Base-by-base conservation (phyloP, 2,888 invertebrate genomes). In the Ormyrus pomaceus region DNA sequence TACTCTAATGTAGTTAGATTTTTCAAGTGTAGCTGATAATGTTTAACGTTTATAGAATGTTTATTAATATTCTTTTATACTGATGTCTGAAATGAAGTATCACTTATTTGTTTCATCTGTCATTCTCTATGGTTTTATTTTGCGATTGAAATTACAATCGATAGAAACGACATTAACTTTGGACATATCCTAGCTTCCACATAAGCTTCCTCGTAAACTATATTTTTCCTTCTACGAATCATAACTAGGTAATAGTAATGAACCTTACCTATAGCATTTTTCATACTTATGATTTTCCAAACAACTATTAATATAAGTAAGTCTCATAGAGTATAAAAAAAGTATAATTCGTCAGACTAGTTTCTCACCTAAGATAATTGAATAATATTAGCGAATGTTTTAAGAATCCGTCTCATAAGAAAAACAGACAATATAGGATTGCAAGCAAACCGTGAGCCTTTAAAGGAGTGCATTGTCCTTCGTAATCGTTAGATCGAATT, bases 401-500 rank as follows among this genome's bases (percentile, higher is more conserved):
- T 50, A 70, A 5, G 58, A 79, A 75, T 75, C 75, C 79, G 79
- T 79, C 79, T 79, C 65, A 75, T n/a, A 46, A 75, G 65, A 46
- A 79, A 53, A 59, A 48, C 78, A 71, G 79, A 79, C 79, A 79
- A 79, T 79, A 75, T 75, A 73, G 79, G 71, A 75, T 70, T 58
- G 65, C 79, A 79, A 65, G 65, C 9, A 13, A 69, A 58, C 56
- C 55, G 64, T 56, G 56, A 79, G 78, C 70, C 58, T 79, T 74
- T 48, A 79, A 48, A 65, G 62, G 66, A 75, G 73, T 79, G 75
- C 75, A 79, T 79, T 10, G 75, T 48, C 66, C 45, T 61, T 71
- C 65, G 10, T 53, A 59, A 65, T 55, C 70, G 46, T 56, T 46
- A 79, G 19, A 71, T 56, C 48, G 56, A 64, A 68, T 64, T 34